phyloP scores from a whole-genome alignment of 2,888 invertebrate genomes.

The Drosophila longiperda region DNA sequence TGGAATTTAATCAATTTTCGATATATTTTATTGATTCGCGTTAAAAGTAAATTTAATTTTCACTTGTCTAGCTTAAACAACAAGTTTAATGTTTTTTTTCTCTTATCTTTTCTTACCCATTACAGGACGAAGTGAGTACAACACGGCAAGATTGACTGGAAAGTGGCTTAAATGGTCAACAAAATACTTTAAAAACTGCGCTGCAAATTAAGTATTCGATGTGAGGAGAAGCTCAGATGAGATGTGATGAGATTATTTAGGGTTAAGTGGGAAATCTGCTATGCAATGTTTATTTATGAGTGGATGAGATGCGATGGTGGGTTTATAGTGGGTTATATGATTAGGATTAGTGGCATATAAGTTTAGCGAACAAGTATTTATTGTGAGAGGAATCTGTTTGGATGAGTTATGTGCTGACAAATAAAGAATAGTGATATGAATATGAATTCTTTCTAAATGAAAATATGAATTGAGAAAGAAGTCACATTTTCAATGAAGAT shows the following conservation, averaged over 20 bases:
- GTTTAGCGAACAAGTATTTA: not conserved
- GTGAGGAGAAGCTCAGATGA: not conserved
- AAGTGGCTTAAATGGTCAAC: not conserved
- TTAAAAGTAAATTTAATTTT: conserved; percentile 78
- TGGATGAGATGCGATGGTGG: fast-evolving
- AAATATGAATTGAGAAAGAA: too few relatives aligned
- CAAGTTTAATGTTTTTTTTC: conserved; percentile 23
- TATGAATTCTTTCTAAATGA: not conserved
- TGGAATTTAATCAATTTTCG: conserved; percentile 83
- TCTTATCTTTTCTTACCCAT: conserved; percentile 68
- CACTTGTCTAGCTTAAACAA: conserved; percentile 31
- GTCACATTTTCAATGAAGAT: too few relatives aligned
- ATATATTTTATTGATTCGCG: conserved; percentile 82
- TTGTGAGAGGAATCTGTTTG: not conserved
- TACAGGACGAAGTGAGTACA: conserved; percentile 85
- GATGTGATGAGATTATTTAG: not conserved
- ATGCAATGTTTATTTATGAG: not conserved
- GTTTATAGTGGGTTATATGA: not conserved
- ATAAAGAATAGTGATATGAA: not conserved
- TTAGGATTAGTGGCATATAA: too few relatives aligned
- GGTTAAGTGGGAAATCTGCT: not conserved
- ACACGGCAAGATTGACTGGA: not conserved
- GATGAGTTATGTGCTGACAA: not conserved
- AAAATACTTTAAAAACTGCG: not conserved
- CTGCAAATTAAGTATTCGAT: not conserved